phyloP scores from a whole-genome alignment of 2,797 vertebrate genomes.

The Melanogrammus aeglefinus region DNA sequence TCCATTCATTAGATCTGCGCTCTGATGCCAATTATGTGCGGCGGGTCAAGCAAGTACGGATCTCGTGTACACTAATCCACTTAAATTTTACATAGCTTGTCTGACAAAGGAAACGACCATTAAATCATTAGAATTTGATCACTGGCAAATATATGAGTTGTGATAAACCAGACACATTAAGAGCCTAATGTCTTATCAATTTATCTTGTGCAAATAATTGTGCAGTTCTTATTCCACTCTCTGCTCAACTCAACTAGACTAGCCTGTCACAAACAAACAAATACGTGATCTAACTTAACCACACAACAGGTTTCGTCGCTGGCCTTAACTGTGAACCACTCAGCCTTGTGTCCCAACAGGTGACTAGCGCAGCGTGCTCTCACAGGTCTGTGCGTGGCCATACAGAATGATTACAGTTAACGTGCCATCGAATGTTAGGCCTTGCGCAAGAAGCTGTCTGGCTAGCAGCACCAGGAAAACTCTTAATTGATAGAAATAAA shows the following conservation, averaged over 20 bases:
- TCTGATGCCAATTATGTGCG: constrained; percentile 10
- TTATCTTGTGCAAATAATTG: background rate
- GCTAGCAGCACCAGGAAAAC: background rate
- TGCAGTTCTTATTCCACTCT: background rate
- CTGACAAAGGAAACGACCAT: background rate
- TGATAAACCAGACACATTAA: background rate
- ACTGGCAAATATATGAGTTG: background rate
- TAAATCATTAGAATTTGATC: background rate
- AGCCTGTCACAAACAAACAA: background rate
- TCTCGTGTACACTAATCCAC: constrained; percentile 1
- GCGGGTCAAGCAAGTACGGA: background rate
- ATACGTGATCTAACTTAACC: background rate
- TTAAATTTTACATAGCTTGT: background rate
- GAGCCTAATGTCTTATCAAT: background rate
- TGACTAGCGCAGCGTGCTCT: background rate
- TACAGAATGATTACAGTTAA: background rate
- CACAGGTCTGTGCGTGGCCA: background rate
- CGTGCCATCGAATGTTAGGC: background rate
- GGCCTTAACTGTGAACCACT: background rate
- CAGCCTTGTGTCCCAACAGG: background rate
- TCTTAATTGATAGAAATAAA: background rate
- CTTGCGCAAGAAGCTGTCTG: background rate
- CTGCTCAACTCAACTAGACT: background rate
- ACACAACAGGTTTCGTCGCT: background rate
- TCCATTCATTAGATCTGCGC: constrained; percentile 3